A percentile compares a stretch with the other conserved stretches of the same genome.
Conservation (phyloP, 1,140 invertebrate species). For the Pentalonia nigronervosa region DNA sequence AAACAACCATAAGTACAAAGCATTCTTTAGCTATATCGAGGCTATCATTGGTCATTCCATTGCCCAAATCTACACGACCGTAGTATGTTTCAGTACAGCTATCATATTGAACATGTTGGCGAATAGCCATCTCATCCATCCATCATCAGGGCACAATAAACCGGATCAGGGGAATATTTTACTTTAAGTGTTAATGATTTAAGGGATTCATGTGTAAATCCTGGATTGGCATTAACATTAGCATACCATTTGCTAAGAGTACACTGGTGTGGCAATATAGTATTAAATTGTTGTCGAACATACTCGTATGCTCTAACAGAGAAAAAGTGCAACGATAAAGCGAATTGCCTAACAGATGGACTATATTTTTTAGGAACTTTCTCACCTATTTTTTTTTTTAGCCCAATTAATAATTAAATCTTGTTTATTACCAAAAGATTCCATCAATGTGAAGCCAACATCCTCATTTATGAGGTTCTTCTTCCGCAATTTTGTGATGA, state of each 20-base stretch:
- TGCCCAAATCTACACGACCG: neutral
- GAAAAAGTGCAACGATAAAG: too few relatives aligned
- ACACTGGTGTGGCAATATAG: neutral
- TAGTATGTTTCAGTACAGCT: too few relatives aligned
- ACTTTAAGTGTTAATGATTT: neutral
- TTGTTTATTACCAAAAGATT: too few relatives aligned
- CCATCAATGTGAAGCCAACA: too few relatives aligned
- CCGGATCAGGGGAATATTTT: neutral
- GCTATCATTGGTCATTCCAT: neutral
- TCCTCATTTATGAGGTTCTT: too few relatives aligned
- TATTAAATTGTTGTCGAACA: too few relatives aligned
- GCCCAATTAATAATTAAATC: too few relatives aligned
- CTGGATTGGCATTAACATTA: neutral
- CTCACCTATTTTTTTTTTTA: too few relatives aligned
- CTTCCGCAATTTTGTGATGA: too few relatives aligned
- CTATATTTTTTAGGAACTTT: too few relatives aligned
- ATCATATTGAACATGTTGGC: neutral
- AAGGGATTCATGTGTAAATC: neutral
- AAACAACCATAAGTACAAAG: neutral
- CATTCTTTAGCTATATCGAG: neutral
- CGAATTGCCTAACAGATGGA: too few relatives aligned
- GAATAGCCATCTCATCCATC: constrained; percentile 31
- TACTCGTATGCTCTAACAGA: too few relatives aligned
- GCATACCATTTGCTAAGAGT: constrained; percentile 19
- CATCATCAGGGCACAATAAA: neutral